Conservation (phyloP, 2,113 vertebrate genomes). For the Catharus minimus region DNA sequence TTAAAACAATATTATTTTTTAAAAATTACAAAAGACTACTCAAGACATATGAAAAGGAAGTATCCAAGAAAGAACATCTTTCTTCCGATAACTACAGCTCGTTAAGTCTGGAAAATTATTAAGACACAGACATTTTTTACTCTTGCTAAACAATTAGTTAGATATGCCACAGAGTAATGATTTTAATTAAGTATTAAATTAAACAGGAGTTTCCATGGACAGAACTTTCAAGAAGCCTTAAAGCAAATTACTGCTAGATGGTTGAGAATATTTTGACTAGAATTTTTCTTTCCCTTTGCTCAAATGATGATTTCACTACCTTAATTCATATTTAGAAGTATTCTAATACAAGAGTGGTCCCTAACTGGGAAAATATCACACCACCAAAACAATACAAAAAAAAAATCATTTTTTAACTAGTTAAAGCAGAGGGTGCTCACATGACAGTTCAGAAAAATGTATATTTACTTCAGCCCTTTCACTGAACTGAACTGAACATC, state of each 20-base stretch:
- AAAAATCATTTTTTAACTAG: not conserved
- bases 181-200: slow-evolving; percentile 41
- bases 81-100: slow-evolving; percentile 21
- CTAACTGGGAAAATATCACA: not conserved
- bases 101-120: slow-evolving; percentile 47
- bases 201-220: not conserved
- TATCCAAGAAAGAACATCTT: slow-evolving; percentile 20
- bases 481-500: not conserved
- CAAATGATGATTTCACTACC: not conserved
- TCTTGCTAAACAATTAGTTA: slow-evolving; percentile 13
- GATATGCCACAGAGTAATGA: slow-evolving; percentile 2
- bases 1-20: slow-evolving; percentile 49
- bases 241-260: not conserved
- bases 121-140: slow-evolving; percentile 11
- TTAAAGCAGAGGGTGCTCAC: not conserved
- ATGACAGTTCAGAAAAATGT: not conserved
- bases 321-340: not conserved
- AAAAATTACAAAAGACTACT: slow-evolving; percentile 44
- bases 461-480: not conserved
- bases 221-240: slow-evolving; percentile 8
- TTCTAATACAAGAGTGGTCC: not conserved
- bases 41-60: slow-evolving; percentile 27
- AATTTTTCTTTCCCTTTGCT: not conserved
- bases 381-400: not conserved
- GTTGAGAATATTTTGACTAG: not conserved